Conservation (phyloP, 2,888 invertebrate genomes). For the Hydrotaea cyrtoneurina region DNA sequence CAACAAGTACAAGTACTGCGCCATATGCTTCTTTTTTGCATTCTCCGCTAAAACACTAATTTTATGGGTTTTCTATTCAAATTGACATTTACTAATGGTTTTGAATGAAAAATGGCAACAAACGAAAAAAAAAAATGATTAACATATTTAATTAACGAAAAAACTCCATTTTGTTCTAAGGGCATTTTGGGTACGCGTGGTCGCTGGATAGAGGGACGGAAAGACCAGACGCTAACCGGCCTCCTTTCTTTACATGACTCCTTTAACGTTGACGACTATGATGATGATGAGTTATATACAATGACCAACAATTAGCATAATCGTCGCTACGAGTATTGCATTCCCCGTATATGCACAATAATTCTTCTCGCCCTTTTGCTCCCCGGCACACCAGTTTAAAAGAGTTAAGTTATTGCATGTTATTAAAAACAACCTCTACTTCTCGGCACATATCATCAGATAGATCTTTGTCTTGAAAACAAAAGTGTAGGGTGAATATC, state of each 20-base stretch:
- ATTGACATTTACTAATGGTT: constrained; percentile 69
- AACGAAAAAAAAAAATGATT: constrained; percentile 55
- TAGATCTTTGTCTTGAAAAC: constrained; percentile 12
- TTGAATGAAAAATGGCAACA: constrained; percentile 17
- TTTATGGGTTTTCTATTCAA: constrained; percentile 68
- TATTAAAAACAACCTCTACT: constrained; percentile 18
- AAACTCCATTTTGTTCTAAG: constrained; percentile 33
- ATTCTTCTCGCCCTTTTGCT: neutral
- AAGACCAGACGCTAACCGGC: neutral
- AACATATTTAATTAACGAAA: constrained; percentile 67
- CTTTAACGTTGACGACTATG: constrained; percentile 48
- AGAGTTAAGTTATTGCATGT: constrained; percentile 29
- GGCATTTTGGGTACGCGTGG: constrained; percentile 65
- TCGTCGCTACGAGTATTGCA: constrained; percentile 72
- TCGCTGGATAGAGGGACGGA: neutral
- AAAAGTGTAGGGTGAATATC: constrained; percentile 49
- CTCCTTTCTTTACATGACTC: constrained; percentile 56
- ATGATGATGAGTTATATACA: constrained; percentile 63
- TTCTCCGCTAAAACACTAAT: constrained; percentile 54
- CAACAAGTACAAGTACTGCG: neutral
- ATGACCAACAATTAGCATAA: constrained; percentile 76
- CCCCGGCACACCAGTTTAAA: neutral
- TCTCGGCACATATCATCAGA: neutral
- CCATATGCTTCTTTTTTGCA: neutral
- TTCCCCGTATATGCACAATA: constrained; percentile 2